Conservation (phyloP, 2,888 invertebrate genomes). For the Clanis bilineata region DNA sequence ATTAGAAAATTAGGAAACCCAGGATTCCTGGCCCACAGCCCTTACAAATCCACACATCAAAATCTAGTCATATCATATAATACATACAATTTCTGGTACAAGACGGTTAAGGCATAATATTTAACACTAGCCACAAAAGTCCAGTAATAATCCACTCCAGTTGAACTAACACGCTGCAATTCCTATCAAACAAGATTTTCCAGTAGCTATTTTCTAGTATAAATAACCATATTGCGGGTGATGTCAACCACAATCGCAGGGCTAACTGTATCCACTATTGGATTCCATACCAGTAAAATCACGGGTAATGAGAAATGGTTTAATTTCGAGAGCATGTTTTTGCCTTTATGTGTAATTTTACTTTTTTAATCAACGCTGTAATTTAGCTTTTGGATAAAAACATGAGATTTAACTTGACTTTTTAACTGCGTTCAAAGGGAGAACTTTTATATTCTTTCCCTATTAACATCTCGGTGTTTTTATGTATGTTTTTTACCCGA, state of each 20-base stretch:
- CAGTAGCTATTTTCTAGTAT: background rate
- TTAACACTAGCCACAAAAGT: background rate
- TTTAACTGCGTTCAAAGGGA: no score
- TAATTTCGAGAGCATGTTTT: background rate
- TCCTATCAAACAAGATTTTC: background rate
- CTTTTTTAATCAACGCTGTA: background rate
- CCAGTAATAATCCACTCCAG: background rate
- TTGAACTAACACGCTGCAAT: background rate
- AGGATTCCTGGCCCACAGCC: no score
- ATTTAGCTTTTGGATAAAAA: background rate
- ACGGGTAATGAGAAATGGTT: background rate
- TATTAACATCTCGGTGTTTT: no score
- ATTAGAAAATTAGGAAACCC: no score
- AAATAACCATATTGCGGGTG: background rate
- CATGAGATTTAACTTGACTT: no score
- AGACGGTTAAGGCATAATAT: no score
- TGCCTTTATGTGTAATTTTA: background rate
- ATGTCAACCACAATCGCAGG: background rate
- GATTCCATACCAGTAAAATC: background rate
- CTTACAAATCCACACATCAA: no score
- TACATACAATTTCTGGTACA: no score
- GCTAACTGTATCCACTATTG: background rate
- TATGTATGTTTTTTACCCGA: no score
- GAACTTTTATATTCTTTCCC: no score
- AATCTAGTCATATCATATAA: no score